These are phyloP conservation scores for Tympanoctomys barrerae DNA, from an alignment of 2,797 vertebrate genomes.

Conservation along the genomic window DNA sequence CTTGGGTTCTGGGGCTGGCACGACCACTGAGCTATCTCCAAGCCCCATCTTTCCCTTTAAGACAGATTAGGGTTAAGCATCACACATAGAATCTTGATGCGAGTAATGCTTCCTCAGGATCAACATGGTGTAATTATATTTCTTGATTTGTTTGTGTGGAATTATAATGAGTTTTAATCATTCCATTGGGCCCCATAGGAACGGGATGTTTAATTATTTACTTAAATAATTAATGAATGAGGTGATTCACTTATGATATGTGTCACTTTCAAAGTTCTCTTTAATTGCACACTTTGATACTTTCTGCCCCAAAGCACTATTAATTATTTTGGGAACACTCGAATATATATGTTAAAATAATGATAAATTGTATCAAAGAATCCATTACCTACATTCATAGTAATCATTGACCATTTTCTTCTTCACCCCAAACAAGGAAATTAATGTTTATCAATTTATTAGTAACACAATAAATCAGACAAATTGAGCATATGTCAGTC, in stretches of 20 bases:
- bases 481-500: not conserved
- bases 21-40: too few species aligned
- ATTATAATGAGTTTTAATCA: conserved; percentile 36
- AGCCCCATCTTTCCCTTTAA: too few species aligned
- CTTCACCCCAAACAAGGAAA: not conserved
- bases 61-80: not conserved
- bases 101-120: not conserved
- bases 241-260: not conserved
- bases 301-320: not conserved
- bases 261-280: not conserved
- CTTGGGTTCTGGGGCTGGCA: too few species aligned
- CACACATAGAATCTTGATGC: not conserved
- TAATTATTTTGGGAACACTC: not conserved
- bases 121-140: not conserved
- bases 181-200: conserved; percentile 9
- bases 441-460: not conserved
- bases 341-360: not conserved
- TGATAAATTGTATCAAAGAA: not conserved
- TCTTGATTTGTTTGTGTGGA: not conserved
- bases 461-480: conserved; percentile 7
- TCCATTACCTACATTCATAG: not conserved
- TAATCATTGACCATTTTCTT: not conserved
- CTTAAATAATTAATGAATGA: not conserved
- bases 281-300: not conserved
- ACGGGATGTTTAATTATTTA: conserved; percentile 1